Conservation (phyloP, 2,797 vertebrate genomes). For the Gymnoscopelus braueri region DNA sequence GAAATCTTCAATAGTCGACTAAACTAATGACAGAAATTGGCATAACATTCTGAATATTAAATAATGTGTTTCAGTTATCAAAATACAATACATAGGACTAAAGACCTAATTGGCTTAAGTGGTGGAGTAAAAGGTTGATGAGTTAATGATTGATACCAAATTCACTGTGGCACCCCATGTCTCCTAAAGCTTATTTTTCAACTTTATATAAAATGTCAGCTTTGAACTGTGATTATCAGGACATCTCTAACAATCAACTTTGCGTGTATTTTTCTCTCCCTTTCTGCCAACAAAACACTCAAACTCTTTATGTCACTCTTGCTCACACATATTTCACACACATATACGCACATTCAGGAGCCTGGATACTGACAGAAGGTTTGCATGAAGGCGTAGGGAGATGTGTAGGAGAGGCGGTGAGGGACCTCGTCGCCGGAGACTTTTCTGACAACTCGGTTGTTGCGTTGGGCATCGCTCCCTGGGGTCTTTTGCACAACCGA, state of each 20-base stretch:
- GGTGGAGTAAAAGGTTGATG: background rate
- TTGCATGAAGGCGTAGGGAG: conserved; percentile 84
- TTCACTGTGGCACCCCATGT: background rate
- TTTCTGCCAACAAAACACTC: background rate
- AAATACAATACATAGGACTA: too few relatives aligned
- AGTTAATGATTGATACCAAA: background rate
- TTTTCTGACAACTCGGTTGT: conserved; percentile 85
- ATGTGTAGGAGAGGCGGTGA: too few relatives aligned
- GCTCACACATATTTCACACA: background rate
- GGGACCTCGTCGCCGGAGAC: conserved; percentile 85
- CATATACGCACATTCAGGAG: conserved; percentile 74
- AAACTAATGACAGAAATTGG: too few relatives aligned
- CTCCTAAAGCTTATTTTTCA: too few relatives aligned
- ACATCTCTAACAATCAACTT: background rate
- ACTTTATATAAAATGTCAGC: background rate
- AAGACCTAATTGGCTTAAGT: too few relatives aligned
- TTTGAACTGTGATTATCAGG: background rate
- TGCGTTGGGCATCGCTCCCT: conserved; percentile 87
- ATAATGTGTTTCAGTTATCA: too few relatives aligned
- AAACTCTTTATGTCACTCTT: background rate
- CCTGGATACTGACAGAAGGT: conserved; percentile 90
- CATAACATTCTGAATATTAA: too few relatives aligned
- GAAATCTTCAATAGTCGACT: too few relatives aligned
- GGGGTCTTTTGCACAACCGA: conserved; percentile 86
- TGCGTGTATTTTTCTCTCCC: background rate